A percentile compares a stretch with the other conserved stretches of the same genome.
Conservation (phyloP, 2,797 vertebrate genomes). For the Serranus cabrilla region DNA sequence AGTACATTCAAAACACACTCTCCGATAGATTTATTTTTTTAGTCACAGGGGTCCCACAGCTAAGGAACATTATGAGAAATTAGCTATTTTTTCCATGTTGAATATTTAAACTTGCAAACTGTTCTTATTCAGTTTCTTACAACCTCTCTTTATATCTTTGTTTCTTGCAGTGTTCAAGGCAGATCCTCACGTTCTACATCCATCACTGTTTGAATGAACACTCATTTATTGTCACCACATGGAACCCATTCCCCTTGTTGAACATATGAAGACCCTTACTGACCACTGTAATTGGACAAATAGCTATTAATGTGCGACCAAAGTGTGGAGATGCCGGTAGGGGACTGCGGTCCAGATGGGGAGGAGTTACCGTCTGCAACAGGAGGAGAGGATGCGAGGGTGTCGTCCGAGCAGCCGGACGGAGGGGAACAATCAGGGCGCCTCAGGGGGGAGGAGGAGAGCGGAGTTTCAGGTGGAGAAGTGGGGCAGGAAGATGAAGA, state of each 20-base stretch:
- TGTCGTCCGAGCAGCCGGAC: constrained; percentile 22
- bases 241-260: constrained; percentile 49
- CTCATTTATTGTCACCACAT: constrained; percentile 39
- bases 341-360: constrained; percentile 64
- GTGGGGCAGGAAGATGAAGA: constrained; percentile 80
- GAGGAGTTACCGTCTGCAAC: constrained; percentile 63
- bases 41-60: background rate
- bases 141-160: background rate
- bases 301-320: constrained; percentile 70
- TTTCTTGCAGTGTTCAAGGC: constrained; percentile 34
- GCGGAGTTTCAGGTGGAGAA: constrained; percentile 54
- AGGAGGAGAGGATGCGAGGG: constrained; percentile 43
- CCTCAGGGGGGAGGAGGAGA: constrained; percentile 55
- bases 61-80: background rate
- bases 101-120: background rate
- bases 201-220: constrained; percentile 17
- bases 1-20: background rate
- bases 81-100: constrained; percentile 1
- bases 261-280: constrained; percentile 62
- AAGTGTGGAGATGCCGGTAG: constrained; percentile 73
- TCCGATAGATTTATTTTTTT: background rate
- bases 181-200: background rate
- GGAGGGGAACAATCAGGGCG: constrained; percentile 1
- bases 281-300: constrained; percentile 39
- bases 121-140: background rate